phyloP scores from a whole-genome alignment of 2,888 invertebrate genomes.

The Lasiommata megera region DNA sequence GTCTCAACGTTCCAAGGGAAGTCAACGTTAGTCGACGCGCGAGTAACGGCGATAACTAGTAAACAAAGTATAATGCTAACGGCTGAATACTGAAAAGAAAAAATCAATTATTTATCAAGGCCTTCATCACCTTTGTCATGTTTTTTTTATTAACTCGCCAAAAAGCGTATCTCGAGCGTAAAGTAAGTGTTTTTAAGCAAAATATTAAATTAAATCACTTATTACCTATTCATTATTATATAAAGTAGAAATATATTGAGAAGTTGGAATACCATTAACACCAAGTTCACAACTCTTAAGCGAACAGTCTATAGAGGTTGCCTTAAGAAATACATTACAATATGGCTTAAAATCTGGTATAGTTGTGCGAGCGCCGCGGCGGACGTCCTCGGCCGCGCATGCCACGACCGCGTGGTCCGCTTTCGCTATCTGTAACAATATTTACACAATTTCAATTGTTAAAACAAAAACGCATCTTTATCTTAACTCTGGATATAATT shows the following conservation, averaged over 20 bases:
- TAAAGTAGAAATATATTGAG: slow-evolving; percentile 1
- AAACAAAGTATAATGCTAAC: no score
- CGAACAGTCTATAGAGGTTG: slow-evolving; percentile 16
- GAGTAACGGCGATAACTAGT: no score
- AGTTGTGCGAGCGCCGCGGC: slow-evolving; percentile 56
- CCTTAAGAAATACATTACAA: neutral
- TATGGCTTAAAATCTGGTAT: slow-evolving; percentile 57
- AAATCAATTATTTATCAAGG: neutral
- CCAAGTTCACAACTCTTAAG: slow-evolving; percentile 15
- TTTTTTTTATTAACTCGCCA: neutral
- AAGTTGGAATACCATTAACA: slow-evolving; percentile 21
- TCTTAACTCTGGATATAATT: no score
- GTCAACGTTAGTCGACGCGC: no score
- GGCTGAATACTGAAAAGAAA: neutral
- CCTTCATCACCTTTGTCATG: no score
- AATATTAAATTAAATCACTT: neutral
- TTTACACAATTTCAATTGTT: neutral
- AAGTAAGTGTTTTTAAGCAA: neutral
- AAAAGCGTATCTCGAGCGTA: neutral
- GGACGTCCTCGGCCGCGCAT: slow-evolving; percentile 64
- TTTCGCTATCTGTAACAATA: slow-evolving; percentile 49
- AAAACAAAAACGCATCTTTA: no score
- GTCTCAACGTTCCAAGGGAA: no score
- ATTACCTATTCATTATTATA: slow-evolving; percentile 8
- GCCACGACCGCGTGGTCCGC: slow-evolving; percentile 67